Evolutionary conservation across 1,140 invertebrate genomes (phyloP).

Genomic region (Hyles vespertilio): DNA sequence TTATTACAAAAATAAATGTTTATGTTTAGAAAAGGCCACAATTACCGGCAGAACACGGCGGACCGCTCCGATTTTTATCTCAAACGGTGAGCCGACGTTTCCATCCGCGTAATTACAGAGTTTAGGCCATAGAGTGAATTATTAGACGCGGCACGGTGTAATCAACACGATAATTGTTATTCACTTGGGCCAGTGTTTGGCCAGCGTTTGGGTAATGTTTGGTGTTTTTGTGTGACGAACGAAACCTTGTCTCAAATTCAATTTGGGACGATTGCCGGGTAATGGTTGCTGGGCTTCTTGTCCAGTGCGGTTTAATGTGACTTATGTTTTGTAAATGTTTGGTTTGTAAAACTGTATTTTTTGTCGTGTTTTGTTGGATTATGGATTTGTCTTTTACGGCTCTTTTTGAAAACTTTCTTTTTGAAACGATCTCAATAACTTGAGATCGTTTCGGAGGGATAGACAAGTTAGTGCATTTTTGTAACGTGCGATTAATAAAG

Average conservation of each 20-base stretch:
- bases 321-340: neutral
- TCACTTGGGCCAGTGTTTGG: constrained; percentile 48
- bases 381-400: too few species aligned
- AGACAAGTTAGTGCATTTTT: too few species aligned
- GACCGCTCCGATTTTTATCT: constrained; percentile 57
- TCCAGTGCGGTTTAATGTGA: neutral
- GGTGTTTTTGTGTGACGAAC: constrained; percentile 10
- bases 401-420: too few species aligned
- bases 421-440: too few species aligned
- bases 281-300: constrained; percentile 18
- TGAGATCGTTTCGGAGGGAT: too few species aligned
- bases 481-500: too few species aligned
- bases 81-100: constrained; percentile 67
- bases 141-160: constrained; percentile 62
- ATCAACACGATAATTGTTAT: constrained; percentile 71
- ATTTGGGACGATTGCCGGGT: constrained; percentile 44
- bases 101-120: constrained; percentile 69
- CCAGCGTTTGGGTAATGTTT: constrained; percentile 25
- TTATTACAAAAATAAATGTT: constrained; percentile 59
- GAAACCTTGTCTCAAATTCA: constrained; percentile 40
- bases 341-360: too few species aligned
- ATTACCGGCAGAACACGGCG: constrained; percentile 36
- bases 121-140: constrained; percentile 68
- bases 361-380: too few species aligned
- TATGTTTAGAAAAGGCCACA: constrained; percentile 50